Conservation (phyloP, 2,888 invertebrate genomes). For the Synanthedon vespiformis region DNA sequence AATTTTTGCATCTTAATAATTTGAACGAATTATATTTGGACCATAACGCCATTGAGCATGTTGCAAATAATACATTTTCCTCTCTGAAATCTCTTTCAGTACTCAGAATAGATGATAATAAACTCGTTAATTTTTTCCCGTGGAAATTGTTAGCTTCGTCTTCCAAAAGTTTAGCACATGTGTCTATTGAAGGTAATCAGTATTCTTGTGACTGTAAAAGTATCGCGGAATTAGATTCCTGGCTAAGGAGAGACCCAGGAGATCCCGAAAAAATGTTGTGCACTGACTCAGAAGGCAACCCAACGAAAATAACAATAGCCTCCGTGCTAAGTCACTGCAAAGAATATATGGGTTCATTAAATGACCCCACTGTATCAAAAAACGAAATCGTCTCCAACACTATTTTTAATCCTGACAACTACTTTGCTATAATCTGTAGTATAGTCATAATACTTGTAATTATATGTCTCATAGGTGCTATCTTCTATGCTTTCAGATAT, state of each 20-base stretch:
- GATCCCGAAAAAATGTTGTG: conserved; percentile 79
- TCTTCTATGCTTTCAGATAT: conserved; percentile 81
- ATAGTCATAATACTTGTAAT: conserved; percentile 77
- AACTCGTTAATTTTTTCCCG: conserved; percentile 80
- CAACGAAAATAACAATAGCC: conserved; percentile 64
- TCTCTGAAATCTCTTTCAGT: conserved; percentile 80
- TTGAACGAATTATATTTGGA: conserved; percentile 83
- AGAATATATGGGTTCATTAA: conserved; percentile 69
- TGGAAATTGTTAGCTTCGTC: conserved; percentile 77
- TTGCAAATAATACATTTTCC: conserved; percentile 83
- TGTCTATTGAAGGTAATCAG: conserved; percentile 81
- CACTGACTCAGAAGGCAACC: conserved; percentile 67
- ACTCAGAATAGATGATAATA: conserved; percentile 81
- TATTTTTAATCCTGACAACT: conserved; percentile 75
- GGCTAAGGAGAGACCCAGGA: conserved; percentile 75
- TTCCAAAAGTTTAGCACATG: conserved; percentile 71
- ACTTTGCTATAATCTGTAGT: conserved; percentile 80
- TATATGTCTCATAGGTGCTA: conserved; percentile 76
- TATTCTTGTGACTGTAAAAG: conserved; percentile 87
- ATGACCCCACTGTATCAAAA: conserved; percentile 54
- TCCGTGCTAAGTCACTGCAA: conserved; percentile 73
- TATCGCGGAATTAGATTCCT: conserved; percentile 76
- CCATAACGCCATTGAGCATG: conserved; percentile 79
- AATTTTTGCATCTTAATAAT: conserved; percentile 81
- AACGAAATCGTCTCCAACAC: conserved; percentile 70